phyloP scores from a whole-genome alignment of 2,113 vertebrate species.

The Anser cygnoides region DNA sequence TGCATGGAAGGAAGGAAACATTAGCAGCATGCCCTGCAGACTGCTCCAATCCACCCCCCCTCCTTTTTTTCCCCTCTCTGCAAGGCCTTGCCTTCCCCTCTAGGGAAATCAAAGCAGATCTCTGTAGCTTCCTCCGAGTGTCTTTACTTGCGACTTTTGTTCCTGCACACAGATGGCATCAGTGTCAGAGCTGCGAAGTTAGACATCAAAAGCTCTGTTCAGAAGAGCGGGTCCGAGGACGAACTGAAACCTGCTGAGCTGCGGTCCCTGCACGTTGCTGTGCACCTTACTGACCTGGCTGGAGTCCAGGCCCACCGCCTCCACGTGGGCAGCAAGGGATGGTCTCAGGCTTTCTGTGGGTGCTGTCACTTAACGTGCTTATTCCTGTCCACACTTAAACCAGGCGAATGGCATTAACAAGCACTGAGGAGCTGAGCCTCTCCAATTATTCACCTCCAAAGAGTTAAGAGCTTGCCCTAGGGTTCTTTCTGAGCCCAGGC shows the following conservation, averaged over 20 bases:
- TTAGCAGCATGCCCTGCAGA: background rate
- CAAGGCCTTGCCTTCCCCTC: background rate
- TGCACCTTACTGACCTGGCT: background rate
- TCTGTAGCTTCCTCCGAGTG: background rate
- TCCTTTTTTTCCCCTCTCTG: background rate
- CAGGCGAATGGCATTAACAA: background rate
- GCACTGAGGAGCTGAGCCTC: background rate
- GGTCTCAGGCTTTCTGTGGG: background rate
- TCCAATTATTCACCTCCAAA: background rate
- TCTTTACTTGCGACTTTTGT: background rate
- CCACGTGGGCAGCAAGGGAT: background rate
- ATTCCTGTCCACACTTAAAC: background rate
- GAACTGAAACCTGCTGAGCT: background rate
- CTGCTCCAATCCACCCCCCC: background rate
- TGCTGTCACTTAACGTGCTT: background rate
- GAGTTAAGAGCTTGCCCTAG: background rate
- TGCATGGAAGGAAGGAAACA: background rate
- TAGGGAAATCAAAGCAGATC: background rate
- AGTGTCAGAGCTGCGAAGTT: background rate
- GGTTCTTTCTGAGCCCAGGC: background rate
- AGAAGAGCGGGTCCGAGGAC: background rate
- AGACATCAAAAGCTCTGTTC: background rate
- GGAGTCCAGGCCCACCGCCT: background rate
- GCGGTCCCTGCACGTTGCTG: too few relatives aligned
- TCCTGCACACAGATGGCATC: background rate